Evolutionary conservation across 2,888 invertebrate genomes (phyloP).

Genomic region (Synergus japonicus): DNA sequence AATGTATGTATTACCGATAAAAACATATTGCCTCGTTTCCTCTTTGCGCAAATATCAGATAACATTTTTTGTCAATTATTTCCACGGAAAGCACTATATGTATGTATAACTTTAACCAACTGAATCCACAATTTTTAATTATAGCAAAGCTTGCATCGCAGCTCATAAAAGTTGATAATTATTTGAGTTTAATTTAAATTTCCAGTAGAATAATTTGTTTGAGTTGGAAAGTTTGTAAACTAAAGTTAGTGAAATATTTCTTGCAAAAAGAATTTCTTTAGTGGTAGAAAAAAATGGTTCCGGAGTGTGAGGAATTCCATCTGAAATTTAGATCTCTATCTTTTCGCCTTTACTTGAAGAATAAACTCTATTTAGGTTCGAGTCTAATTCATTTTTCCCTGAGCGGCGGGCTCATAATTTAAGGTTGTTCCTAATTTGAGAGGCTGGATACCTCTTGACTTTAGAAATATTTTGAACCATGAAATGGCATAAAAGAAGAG

Average conservation of each 20-base stretch:
- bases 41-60: too few species aligned
- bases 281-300: neutral
- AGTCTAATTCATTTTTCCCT: conserved; percentile 31
- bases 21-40: too few species aligned
- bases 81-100: too few species aligned
- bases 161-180: neutral
- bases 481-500: conserved; percentile 28
- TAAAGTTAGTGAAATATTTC: neutral
- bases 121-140: neutral
- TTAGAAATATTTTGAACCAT: conserved; percentile 32
- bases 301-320: conserved; percentile 20
- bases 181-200: neutral
- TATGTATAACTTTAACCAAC: too few species aligned
- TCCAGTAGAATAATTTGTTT: neutral
- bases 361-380: conserved; percentile 7
- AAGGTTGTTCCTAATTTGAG: conserved; percentile 32
- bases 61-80: too few species aligned
- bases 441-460: conserved; percentile 37
- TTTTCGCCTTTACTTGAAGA: neutral
- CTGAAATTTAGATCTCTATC: conserved; percentile 31
- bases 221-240: too few species aligned
- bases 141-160: neutral
- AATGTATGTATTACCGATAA: too few species aligned
- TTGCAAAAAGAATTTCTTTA: neutral
- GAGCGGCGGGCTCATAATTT: conserved; percentile 23